Conservation (phyloP, 2,113 vertebrate species). For the Sceloporus undulatus region DNA sequence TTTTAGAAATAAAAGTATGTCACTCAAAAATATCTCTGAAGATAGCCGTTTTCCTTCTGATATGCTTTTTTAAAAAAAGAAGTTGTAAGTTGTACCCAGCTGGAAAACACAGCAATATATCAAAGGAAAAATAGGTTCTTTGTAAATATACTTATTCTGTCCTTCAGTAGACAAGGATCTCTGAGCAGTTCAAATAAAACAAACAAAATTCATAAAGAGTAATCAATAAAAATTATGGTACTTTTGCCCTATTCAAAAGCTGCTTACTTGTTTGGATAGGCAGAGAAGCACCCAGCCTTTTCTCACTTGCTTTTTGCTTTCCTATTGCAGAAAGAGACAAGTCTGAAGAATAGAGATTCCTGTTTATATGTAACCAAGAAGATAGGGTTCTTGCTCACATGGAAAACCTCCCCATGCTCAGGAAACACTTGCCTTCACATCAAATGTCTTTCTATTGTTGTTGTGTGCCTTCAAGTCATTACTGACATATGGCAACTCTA, state of each 20-base stretch:
- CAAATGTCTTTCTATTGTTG: too few relatives aligned
- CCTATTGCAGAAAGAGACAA: too few relatives aligned
- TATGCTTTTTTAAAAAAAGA: constrained; percentile 34
- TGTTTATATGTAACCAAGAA: too few relatives aligned
- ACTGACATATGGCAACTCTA: too few relatives aligned
- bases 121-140: constrained; percentile 11
- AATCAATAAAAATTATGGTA: not conserved
- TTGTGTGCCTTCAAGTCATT: too few relatives aligned
- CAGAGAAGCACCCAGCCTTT: too few relatives aligned
- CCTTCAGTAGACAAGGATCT: not conserved
- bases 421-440: too few relatives aligned
- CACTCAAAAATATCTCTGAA: constrained; percentile 37
- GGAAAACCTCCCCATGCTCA: too few relatives aligned
- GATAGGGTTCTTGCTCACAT: too few relatives aligned
- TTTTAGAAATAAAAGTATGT: constrained; percentile 33
- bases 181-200: not conserved
- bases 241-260: not conserved
- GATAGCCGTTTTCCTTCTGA: not conserved
- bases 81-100: constrained; percentile 6
- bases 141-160: not conserved
- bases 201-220: not conserved
- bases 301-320: too few relatives aligned
- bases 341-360: too few relatives aligned
- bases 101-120: not conserved
- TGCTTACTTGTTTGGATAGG: not conserved